phyloP scores from a whole-genome alignment of 2,113 vertebrate genomes.

The Podilymbus podiceps region DNA sequence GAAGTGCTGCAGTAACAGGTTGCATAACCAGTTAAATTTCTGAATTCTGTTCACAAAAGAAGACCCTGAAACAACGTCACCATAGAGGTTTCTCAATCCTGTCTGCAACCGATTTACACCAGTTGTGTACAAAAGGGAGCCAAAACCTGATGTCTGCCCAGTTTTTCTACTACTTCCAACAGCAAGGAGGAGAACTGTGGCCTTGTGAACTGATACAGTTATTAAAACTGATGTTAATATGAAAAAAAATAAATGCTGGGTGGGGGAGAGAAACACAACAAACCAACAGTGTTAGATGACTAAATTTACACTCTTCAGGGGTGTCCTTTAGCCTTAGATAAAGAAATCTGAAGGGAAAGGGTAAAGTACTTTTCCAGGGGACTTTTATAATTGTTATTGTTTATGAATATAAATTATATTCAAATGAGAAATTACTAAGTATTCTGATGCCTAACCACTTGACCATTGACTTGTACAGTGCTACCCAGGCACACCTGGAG shows the following conservation, averaged over 20 bases:
- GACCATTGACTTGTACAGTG: neutral
- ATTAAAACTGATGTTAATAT: neutral
- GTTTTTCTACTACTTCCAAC: neutral
- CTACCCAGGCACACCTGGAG: neutral
- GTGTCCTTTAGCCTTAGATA: neutral
- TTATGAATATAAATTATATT: neutral
- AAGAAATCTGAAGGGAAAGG: neutral
- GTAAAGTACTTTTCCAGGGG: neutral
- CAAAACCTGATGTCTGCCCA: neutral
- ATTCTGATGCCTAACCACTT: neutral
- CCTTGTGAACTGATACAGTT: neutral
- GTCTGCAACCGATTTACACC: neutral
- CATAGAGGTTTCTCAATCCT: constrained; percentile 1
- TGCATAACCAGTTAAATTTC: constrained; percentile 28
- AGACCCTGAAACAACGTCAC: neutral
- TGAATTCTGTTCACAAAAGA: constrained; percentile 19
- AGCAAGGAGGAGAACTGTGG: neutral
- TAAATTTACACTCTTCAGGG: neutral
- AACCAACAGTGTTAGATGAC: neutral
- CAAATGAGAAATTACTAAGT: neutral
- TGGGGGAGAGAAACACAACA: no score
- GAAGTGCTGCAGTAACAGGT: constrained; percentile 1
- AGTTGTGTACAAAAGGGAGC: neutral
- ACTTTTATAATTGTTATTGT: neutral
- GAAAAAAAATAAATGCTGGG: no score